phyloP scores from a whole-genome alignment of 2,888 invertebrate genomes.

The Muscina levida region DNA sequence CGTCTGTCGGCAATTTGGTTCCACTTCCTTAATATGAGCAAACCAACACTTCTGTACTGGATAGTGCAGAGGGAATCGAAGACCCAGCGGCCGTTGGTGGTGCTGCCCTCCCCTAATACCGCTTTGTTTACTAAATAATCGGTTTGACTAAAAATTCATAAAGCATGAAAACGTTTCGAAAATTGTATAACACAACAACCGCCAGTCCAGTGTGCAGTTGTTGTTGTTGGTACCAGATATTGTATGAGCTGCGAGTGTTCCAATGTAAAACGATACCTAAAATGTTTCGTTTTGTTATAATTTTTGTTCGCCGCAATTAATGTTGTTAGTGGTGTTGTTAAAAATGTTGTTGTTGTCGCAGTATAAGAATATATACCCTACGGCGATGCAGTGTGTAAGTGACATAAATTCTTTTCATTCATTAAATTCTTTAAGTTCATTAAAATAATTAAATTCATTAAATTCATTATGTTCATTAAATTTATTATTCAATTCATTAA shows the following conservation, averaged over 20 bases:
- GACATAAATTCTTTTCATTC: too few species aligned
- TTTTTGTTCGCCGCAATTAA: conserved; percentile 17
- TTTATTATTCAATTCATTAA: too few species aligned
- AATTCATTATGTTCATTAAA: too few species aligned
- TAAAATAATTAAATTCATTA: too few species aligned
- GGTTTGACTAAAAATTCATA: conserved; percentile 50
- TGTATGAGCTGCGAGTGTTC: conserved; percentile 13
- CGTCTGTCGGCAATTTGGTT: conserved; percentile 12
- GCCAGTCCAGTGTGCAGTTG: background rate
- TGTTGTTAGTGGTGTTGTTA: too few species aligned
- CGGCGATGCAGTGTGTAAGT: too few species aligned
- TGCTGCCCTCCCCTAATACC: background rate
- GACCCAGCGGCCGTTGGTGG: conserved; percentile 10
- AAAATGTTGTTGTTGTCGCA: conserved; percentile 21
- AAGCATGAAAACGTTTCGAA: conserved; percentile 61
- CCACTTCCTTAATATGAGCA: background rate
- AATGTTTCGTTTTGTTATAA: conserved; percentile 37
- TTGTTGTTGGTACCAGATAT: conserved; percentile 1
- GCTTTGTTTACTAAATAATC: conserved; percentile 25
- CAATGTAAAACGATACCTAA: conserved; percentile 57
- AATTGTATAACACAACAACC: conserved; percentile 35
- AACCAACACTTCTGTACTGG: conserved; percentile 1
- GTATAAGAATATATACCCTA: too few species aligned
- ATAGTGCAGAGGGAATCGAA: background rate
- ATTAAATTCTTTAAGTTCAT: too few species aligned